Percentiles rank a stretch among this genome's conserved stretches.
Evolutionary conservation across 2,113 vertebrate genomes (phyloP).

Genomic region (Lasiurus cinereus): DNA sequence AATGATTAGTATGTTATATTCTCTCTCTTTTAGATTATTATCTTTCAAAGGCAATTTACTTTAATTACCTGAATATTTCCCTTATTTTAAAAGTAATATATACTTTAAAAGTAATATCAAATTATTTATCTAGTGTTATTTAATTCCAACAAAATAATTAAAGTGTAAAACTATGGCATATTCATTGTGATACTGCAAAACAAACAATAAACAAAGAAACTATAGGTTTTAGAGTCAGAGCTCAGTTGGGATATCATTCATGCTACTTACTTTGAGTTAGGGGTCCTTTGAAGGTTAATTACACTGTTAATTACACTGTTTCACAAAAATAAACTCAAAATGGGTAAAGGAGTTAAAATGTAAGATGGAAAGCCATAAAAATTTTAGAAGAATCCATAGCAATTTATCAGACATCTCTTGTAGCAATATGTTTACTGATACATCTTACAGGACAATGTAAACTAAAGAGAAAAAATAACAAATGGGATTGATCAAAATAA

Average conservation of each 20-base stretch:
- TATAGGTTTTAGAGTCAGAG: background rate
- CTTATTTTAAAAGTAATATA: background rate
- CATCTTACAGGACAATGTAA: no score
- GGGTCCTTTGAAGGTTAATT: background rate
- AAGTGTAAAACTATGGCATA: background rate
- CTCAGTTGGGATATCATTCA: background rate
- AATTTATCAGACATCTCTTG: no score
- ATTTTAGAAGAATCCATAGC: no score
- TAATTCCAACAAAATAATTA: conserved; percentile 26
- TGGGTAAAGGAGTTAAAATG: no score
- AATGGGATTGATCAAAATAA: no score
- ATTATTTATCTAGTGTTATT: conserved; percentile 3
- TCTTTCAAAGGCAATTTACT: background rate
- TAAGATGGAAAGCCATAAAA: no score
- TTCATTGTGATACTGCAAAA: background rate
- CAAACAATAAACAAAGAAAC: background rate
- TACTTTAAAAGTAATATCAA: background rate
- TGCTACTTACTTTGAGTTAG: background rate
- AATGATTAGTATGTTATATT: background rate
- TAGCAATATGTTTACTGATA: no score
- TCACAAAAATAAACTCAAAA: background rate
- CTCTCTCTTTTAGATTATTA: background rate
- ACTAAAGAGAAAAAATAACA: no score
- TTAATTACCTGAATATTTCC: background rate
- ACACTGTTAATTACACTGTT: background rate